Evolutionary conservation across 2,888 invertebrate genomes (phyloP).

Genomic region (Galerucella pusilla): DNA sequence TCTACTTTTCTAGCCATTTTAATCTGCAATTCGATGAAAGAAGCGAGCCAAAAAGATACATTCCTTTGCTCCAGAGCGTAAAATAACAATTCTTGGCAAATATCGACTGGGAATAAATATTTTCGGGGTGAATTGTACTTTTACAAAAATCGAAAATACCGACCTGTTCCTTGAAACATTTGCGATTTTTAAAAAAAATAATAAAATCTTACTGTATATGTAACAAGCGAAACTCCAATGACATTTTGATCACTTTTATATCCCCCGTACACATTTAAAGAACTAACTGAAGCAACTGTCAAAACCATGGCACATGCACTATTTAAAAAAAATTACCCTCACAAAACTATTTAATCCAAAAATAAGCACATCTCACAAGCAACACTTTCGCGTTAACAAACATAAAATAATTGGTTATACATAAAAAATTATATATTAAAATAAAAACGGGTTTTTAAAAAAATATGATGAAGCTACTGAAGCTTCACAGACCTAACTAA

Average conservation of each 20-base stretch:
- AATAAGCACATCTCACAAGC: slow-evolving; percentile 4
- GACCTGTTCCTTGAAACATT: not conserved
- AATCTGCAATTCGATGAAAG: too few relatives aligned
- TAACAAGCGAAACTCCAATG: slow-evolving; percentile 33
- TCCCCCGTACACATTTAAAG: slow-evolving; percentile 55
- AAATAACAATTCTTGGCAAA: too few relatives aligned
- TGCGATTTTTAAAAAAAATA: not conserved
- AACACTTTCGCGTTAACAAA: not conserved
- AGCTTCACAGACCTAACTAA: slow-evolving; percentile 13
- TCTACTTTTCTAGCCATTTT: too few relatives aligned
- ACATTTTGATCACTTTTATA: slow-evolving; percentile 54
- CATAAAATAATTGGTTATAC: not conserved
- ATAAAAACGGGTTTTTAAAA: slow-evolving; percentile 22
- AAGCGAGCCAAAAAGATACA: too few relatives aligned
- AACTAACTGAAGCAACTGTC: slow-evolving; percentile 60
- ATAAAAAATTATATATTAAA: not conserved
- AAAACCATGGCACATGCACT: slow-evolving; percentile 57
- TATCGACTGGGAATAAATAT: too few relatives aligned
- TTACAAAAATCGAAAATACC: too few relatives aligned
- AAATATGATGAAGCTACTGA: slow-evolving; percentile 20
- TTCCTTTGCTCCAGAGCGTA: too few relatives aligned
- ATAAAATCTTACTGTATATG: slow-evolving; percentile 34
- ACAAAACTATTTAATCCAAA: slow-evolving; percentile 18
- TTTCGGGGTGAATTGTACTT: too few relatives aligned
- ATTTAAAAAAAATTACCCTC: slow-evolving; percentile 26